Conservation (phyloP, 92 coral and sea anemone species). For the Palythoa caribaeorum region DNA sequence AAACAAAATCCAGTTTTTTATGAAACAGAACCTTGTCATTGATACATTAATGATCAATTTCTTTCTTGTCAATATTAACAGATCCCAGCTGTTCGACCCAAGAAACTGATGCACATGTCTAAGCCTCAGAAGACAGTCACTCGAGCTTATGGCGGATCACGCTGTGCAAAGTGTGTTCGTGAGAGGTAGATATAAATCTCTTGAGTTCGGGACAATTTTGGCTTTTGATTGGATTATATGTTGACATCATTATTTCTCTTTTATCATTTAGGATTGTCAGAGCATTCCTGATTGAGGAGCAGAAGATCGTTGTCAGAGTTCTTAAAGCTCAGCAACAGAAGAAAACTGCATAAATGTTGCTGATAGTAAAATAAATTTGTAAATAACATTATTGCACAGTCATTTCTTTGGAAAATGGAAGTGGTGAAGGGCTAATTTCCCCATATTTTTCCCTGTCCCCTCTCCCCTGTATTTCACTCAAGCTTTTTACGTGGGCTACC, state of each 20-base stretch:
- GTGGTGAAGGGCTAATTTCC: too few species aligned
- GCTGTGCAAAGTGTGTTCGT: constrained; percentile 93
- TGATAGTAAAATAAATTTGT: constrained; percentile 39
- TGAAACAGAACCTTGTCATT: not conserved
- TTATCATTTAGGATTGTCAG: constrained; percentile 79
- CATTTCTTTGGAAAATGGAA: not conserved
- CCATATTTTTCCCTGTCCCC: too few species aligned
- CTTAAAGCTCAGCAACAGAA: constrained; percentile 95
- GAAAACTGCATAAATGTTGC: constrained; percentile 65
- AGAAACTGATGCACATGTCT: constrained; percentile 91
- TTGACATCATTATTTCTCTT: too few species aligned
- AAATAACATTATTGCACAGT: not conserved
- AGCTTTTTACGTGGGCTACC: too few species aligned
- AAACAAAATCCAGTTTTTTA: too few species aligned
- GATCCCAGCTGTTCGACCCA: constrained; percentile 95
- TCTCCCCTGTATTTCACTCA: too few species aligned
- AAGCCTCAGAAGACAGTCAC: constrained; percentile 92
- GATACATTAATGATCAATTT: not conserved
- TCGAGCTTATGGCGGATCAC: constrained; percentile 98
- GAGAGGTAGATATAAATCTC: constrained; percentile 75
- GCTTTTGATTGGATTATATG: too few species aligned
- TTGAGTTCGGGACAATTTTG: too few species aligned
- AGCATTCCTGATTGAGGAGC: constrained; percentile 98
- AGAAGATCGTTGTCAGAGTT: constrained; percentile 98
- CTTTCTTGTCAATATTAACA: constrained; percentile 9